These are phyloP conservation scores for Psephotus haematonotus DNA, from an alignment of 2,113 vertebrate genomes.

Conservation along the genomic window DNA sequence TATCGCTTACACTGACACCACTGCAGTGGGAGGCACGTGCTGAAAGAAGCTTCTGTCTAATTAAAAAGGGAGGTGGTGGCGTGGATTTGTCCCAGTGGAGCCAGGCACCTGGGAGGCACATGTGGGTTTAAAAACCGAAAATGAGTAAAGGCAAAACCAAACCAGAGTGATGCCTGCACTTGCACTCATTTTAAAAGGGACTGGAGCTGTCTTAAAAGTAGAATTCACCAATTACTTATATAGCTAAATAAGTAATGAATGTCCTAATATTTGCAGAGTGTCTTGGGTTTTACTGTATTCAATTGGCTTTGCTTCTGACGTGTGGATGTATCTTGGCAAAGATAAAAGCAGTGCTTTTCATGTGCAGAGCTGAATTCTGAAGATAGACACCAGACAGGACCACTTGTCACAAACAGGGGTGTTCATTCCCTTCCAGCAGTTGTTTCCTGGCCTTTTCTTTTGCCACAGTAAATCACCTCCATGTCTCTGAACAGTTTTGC, in stretches of 20 bases:
- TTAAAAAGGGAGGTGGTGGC: background rate
- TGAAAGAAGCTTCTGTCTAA: background rate
- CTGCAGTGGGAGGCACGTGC: background rate
- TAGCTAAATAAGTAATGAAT: background rate
- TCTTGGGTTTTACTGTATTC: background rate
- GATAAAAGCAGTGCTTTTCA: background rate
- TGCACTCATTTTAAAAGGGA: background rate
- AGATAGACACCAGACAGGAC: background rate
- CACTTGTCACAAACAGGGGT: too few relatives aligned
- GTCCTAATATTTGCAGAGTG: background rate
- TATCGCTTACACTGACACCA: background rate
- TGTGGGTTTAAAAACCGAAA: background rate
- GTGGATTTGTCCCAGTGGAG: background rate
- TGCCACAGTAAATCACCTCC: background rate
- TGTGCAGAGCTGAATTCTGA: background rate
- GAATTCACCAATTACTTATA: background rate
- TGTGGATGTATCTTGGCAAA: background rate
- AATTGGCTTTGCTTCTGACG: background rate
- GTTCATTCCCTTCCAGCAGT: background rate
- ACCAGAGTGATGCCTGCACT: background rate
- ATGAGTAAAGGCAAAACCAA: too few relatives aligned
- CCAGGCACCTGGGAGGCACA: background rate
- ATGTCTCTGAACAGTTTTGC: background rate
- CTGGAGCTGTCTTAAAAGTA: background rate
- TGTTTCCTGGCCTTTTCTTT: background rate